Evolutionary conservation across 2,888 invertebrate species (phyloP), one percentile per base, ranked within the genome.

Genomic region (Mythimna albipuncta): DNA sequence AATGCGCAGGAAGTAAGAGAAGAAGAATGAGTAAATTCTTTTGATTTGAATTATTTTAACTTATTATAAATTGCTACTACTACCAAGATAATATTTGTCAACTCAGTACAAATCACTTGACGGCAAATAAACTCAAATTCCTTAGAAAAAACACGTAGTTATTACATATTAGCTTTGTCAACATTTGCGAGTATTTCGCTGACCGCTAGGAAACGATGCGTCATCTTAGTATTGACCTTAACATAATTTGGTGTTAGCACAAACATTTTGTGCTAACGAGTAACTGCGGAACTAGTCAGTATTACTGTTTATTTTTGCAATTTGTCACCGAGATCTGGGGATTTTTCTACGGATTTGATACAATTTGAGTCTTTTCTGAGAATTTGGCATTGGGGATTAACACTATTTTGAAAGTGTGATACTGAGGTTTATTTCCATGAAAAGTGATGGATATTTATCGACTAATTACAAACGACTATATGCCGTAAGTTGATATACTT

Each of bases 121-220:
- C 26, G n/a, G 16, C 54, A 69, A 65, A 68, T 26, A 73, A 47
- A 58, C n/a, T 47, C 13, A 21, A 66, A 66, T 69, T 74, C 63
- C 58, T 2, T 38, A 69, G 69, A 74, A 79, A 71, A 65, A 79
- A 55, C 78, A 78, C 78, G 79, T 78, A 69, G n/a, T 1, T 19
- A 47, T 44, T 44, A 44, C 26, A 26, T 61, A 26, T 72, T 77
- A 32, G 59, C 61, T 64, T 54, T 19, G 57, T 65, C 57, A 73
- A 78, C 68, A 79, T 72, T 64, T 64, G 11, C 41, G 7, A 41
- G 41, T 41, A 61, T 61, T 62, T 55, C 26, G 68, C 74, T 69
- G 79, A 62, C n/a, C 64, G 9, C 54, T 66, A 9, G 54, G 54
- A 73, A 74, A 65, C 38, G 38, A 66, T 55, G 69, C 55, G 74